phyloP scores from a whole-genome alignment of 2,888 invertebrate species.

The Sturmia bella region DNA sequence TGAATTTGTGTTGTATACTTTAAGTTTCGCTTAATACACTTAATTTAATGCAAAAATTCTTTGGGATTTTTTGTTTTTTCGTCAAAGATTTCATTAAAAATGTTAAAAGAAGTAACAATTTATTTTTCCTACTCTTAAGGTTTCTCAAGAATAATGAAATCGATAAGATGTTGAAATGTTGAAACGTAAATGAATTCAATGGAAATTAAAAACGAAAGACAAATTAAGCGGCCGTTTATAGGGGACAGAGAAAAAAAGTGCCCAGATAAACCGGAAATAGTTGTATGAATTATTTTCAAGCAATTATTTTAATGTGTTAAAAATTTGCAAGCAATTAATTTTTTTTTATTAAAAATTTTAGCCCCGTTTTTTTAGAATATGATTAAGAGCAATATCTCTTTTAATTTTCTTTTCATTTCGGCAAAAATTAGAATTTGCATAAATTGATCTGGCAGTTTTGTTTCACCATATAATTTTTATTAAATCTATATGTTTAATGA shows the following conservation, averaged over 20 bases:
- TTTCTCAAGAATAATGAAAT: conserved; percentile 60
- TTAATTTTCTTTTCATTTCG: too few relatives aligned
- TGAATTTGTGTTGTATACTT: conserved; percentile 51
- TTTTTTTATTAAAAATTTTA: too few relatives aligned
- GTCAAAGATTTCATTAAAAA: too few relatives aligned
- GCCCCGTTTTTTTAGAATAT: too few relatives aligned
- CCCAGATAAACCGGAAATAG: too few relatives aligned
- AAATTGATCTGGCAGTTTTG: conserved; percentile 32
- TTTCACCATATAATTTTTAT: conserved; percentile 7
- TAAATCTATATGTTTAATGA: background rate
- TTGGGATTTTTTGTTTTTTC: background rate
- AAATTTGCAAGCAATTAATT: too few relatives aligned
- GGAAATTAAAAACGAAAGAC: conserved; percentile 30
- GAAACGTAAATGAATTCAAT: conserved; percentile 53
- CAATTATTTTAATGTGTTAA: too few relatives aligned
- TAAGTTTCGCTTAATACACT: conserved; percentile 37
- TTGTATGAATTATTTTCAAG: too few relatives aligned
- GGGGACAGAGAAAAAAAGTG: too few relatives aligned
- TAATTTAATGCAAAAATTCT: conserved; percentile 61
- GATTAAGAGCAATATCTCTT: too few relatives aligned
- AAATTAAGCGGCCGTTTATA: conserved; percentile 27
- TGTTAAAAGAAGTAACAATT: conserved; percentile 49
- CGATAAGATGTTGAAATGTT: conserved; percentile 59
- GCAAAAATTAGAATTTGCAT: conserved; percentile 56
- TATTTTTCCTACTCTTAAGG: conserved; percentile 24